Percentiles rank a stretch among this genome's conserved stretches.
These are phyloP conservation scores for Cyprinodon variegatus DNA, from an alignment of 2,113 vertebrate species.

Conservation along the genomic window DNA sequence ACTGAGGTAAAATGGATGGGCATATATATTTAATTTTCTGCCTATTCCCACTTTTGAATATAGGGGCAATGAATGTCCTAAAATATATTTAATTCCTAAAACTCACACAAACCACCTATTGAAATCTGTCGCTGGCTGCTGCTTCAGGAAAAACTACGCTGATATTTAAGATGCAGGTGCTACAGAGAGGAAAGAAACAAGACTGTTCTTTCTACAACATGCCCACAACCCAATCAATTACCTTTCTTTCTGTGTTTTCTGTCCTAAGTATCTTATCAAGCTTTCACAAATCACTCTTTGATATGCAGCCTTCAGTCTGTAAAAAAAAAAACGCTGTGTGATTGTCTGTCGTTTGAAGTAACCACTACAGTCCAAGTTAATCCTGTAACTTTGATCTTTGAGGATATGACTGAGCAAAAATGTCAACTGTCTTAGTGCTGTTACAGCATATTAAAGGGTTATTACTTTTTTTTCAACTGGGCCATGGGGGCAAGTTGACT, in stretches of 20 bases:
- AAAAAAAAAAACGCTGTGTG: conserved; percentile 36
- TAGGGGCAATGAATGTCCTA: not conserved
- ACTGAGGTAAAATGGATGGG: too few species aligned
- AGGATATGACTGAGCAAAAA: conserved; percentile 18
- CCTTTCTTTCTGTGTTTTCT: conserved; percentile 36
- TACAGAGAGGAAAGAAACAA: conserved; percentile 16
- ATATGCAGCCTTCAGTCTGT: conserved; percentile 31
- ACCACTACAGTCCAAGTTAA: conserved; percentile 42
- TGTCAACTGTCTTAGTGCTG: conserved; percentile 21
- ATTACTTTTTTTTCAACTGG: conserved; percentile 21
- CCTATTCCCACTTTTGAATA: not conserved
- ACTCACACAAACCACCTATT: not conserved
- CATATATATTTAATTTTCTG: not conserved
- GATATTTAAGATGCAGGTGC: conserved; percentile 61
- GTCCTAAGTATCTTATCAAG: conserved; percentile 25
- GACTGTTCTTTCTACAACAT: conserved; percentile 18
- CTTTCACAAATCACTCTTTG: conserved; percentile 43
- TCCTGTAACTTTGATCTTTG: conserved; percentile 59
- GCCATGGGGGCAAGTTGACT: conserved; percentile 44
- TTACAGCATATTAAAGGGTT: conserved; percentile 19
- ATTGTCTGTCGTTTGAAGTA: conserved; percentile 57
- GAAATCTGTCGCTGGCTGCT: conserved; percentile 33
- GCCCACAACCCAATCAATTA: conserved; percentile 42
- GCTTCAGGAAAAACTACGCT: conserved; percentile 54
- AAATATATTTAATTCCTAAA: not conserved